Evolutionary conservation across 2,113 vertebrate species (phyloP).

Genomic region (Microtus montanus): DNA sequence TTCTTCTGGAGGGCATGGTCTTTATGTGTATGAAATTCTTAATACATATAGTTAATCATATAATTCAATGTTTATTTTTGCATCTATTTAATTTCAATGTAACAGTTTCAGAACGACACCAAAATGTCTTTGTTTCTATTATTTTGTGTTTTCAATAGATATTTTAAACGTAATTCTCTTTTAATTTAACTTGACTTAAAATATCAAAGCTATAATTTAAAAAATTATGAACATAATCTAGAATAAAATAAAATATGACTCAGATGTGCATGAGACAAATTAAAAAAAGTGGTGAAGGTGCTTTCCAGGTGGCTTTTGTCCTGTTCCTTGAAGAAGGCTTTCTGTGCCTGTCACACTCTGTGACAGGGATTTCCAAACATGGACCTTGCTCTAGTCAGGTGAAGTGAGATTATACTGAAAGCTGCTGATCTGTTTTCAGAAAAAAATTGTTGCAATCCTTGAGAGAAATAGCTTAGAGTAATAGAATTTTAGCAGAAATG

Average conservation of each 20-base stretch:
- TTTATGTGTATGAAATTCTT: too few species aligned
- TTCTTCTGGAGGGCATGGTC: not conserved
- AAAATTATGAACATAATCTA: slow-evolving; percentile 62
- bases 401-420: slow-evolving; percentile 84
- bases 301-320: slow-evolving; percentile 76
- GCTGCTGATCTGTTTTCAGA: slow-evolving; percentile 85
- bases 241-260: slow-evolving; percentile 71
- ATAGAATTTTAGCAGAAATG: slow-evolving; percentile 85
- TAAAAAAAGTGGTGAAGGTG: not conserved
- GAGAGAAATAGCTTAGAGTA: slow-evolving; percentile 83
- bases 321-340: slow-evolving; percentile 76
- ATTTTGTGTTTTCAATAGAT: slow-evolving; percentile 50
- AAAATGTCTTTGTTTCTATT: slow-evolving; percentile 67
- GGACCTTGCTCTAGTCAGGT: slow-evolving; percentile 79
- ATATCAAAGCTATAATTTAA: slow-evolving; percentile 69
- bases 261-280: slow-evolving; percentile 58
- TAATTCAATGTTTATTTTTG: not conserved
- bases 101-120: slow-evolving; percentile 57
- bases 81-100: not conserved
- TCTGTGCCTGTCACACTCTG: slow-evolving; percentile 84
- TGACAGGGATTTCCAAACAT: slow-evolving; percentile 82
- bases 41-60: not conserved
- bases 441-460: slow-evolving; percentile 81
- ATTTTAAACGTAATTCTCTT: slow-evolving; percentile 62
- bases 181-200: slow-evolving; percentile 76